Evolutionary conservation across 2,888 invertebrate genomes (phyloP).

Genomic region (Drosophila paucipuncta): DNA sequence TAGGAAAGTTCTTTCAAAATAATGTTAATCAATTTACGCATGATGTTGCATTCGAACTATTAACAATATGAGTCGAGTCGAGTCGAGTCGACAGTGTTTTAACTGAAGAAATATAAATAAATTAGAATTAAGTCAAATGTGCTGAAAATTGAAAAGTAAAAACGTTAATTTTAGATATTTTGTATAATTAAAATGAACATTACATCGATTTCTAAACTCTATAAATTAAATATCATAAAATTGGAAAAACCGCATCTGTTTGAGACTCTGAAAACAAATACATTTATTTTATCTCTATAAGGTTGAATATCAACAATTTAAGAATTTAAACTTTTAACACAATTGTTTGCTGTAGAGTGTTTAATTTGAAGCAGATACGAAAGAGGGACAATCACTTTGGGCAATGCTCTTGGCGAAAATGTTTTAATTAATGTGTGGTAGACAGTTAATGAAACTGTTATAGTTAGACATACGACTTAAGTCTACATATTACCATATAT

Average conservation of each 20-base stretch:
- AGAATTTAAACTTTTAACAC: background rate
- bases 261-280: background rate
- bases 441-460: constrained; percentile 79
- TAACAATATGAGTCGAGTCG: background rate
- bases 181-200: background rate
- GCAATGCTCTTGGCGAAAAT: constrained; percentile 61
- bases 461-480: constrained; percentile 62
- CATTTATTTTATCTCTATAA: background rate
- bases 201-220: background rate
- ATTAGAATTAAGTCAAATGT: background rate
- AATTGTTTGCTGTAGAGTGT: constrained; percentile 45
- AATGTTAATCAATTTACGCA: constrained; percentile 7
- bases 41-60: background rate
- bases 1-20: constrained; percentile 16
- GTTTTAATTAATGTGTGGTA: constrained; percentile 75
- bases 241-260: background rate
- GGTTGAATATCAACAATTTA: background rate
- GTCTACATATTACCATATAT: constrained; percentile 67
- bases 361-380: constrained; percentile 14
- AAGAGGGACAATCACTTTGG: constrained; percentile 54
- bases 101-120: background rate
- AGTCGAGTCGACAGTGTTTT: background rate
- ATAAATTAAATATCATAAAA: background rate
- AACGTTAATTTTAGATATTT: background rate
- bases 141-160: background rate